A percentile compares a stretch with the other conserved stretches of the same genome.
phyloP scores from a whole-genome alignment of 2,888 invertebrate species.

The Melanargia galathea region DNA sequence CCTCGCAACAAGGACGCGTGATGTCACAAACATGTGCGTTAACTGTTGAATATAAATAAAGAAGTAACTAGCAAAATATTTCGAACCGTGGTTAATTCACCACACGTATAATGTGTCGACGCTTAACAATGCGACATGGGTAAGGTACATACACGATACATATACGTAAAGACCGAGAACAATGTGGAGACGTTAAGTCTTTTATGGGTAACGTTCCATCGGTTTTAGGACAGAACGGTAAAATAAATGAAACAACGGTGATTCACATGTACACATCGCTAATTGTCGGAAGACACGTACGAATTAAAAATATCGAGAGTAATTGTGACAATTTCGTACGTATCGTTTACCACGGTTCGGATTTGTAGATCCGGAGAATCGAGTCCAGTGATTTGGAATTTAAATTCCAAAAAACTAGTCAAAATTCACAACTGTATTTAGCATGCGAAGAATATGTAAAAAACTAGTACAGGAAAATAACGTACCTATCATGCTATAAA shows the following conservation, averaged over 20 bases:
- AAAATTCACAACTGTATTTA: too few species aligned
- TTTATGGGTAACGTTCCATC: slow-evolving; percentile 9
- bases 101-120: slow-evolving; percentile 62
- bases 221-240: slow-evolving; percentile 35
- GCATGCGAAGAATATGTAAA: not conserved
- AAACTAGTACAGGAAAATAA: not conserved
- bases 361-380: not conserved
- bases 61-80: slow-evolving; percentile 49
- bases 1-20: slow-evolving; percentile 76
- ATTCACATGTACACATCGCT: slow-evolving; percentile 34
- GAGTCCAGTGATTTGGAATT: not conserved
- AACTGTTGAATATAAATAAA: slow-evolving; percentile 63
- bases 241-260: slow-evolving; percentile 26
- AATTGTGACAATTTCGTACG: not conserved
- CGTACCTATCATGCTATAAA: not conserved
- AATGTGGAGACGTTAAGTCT: slow-evolving; percentile 20
- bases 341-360: not conserved
- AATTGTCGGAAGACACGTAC: slow-evolving; percentile 33
- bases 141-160: slow-evolving; percentile 7
- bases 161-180: slow-evolving; percentile 13
- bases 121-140: slow-evolving; percentile 41
- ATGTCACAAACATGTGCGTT: slow-evolving; percentile 67
- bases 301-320: slow-evolving; percentile 17
- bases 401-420: not conserved
- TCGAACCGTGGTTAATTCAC: slow-evolving; percentile 55